Conservation (phyloP, 1,140 invertebrate species). For the Rhizoglyphus robini region DNA sequence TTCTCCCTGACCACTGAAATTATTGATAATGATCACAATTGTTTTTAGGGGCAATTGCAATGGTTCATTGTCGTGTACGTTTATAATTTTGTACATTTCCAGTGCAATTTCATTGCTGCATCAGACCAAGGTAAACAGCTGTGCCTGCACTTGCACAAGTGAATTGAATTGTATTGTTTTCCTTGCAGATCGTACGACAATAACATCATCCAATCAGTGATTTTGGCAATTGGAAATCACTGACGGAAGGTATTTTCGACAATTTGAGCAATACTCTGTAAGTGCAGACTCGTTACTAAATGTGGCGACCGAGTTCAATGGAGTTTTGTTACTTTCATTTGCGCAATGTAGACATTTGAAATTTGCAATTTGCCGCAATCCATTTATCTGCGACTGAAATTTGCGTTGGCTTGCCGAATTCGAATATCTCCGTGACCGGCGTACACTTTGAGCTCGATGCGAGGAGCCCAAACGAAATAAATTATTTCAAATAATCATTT, state of each 20-base stretch:
- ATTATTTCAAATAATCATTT: too few relatives aligned
- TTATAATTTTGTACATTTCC: too few relatives aligned
- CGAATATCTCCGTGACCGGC: conserved; percentile 74
- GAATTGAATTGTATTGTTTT: too few relatives aligned
- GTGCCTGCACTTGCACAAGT: too few relatives aligned
- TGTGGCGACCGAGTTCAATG: neutral
- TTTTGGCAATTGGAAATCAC: too few relatives aligned
- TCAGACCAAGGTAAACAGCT: too few relatives aligned
- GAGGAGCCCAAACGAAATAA: conserved; percentile 80
- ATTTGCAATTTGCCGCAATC: conserved; percentile 93
- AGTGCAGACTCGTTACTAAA: conserved; percentile 42
- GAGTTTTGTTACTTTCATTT: conserved; percentile 3
- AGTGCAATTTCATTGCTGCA: too few relatives aligned
- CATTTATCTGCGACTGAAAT: conserved; percentile 96
- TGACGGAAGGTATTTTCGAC: conserved; percentile 91
- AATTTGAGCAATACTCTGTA: conserved; percentile 79
- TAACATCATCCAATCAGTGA: conserved; percentile 91
- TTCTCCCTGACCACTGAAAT: too few relatives aligned
- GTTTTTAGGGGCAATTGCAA: too few relatives aligned
- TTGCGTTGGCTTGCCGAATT: conserved; percentile 85
- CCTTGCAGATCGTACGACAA: conserved; percentile 86
- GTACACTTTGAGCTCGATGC: conserved; percentile 82
- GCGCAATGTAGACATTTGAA: conserved; percentile 49
- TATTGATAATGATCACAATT: too few relatives aligned
- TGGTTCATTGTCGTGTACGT: too few relatives aligned